Conservation (phyloP, 2,113 vertebrate species). For the Romanogobio albipinnatus region DNA sequence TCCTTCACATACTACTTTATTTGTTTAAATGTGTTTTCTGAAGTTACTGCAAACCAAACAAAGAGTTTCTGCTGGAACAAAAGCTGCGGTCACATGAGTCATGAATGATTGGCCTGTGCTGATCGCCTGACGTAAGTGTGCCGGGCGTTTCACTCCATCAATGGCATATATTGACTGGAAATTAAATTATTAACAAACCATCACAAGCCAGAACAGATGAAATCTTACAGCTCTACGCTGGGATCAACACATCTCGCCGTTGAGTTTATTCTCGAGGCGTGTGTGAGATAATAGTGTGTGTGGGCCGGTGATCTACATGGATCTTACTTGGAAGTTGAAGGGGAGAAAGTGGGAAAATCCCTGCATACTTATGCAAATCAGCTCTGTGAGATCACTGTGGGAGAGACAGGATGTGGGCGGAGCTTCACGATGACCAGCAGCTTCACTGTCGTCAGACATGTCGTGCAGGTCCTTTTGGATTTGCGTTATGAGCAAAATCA, state of each 20-base stretch:
- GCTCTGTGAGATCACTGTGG: neutral
- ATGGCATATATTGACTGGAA: neutral
- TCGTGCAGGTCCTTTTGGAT: too few species aligned
- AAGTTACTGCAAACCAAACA: neutral
- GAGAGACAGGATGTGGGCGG: slow-evolving; percentile 29
- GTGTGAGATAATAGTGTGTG: neutral
- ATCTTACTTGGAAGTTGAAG: slow-evolving; percentile 13
- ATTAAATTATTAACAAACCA: slow-evolving; percentile 11
- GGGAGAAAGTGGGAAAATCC: slow-evolving; percentile 31
- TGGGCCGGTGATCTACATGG: neutral
- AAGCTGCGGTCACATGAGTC: neutral
- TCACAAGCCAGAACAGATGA: neutral
- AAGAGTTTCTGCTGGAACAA: neutral
- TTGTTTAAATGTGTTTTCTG: neutral
- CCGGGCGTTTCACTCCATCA: neutral
- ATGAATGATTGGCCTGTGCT: neutral
- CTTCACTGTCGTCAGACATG: neutral
- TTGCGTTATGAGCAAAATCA: too few species aligned
- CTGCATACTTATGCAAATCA: slow-evolving; percentile 38
- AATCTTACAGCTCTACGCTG: neutral
- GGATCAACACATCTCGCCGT: neutral
- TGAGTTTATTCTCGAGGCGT: neutral
- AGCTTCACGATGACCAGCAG: neutral
- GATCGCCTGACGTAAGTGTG: too few species aligned
- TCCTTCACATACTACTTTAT: neutral